Percentiles rank a stretch among this genome's conserved stretches.
Conservation (phyloP, 2,797 vertebrate genomes). For the Anabacerthia variegaticeps region DNA sequence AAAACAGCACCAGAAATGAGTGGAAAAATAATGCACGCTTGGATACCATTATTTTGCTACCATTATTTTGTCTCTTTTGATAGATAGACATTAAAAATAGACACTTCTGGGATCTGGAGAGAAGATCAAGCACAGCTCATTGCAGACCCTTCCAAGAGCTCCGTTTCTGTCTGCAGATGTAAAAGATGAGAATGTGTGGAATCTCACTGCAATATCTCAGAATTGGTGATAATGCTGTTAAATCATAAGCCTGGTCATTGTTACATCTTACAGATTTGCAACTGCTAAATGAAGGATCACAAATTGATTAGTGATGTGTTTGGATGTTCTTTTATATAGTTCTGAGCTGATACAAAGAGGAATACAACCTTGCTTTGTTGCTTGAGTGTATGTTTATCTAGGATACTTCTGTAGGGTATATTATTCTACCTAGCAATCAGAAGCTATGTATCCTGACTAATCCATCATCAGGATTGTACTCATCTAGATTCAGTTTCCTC, state of each 20-base stretch:
- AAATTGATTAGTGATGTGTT: not conserved
- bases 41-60: not conserved
- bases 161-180: not conserved
- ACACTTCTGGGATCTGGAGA: not conserved
- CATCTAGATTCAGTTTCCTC: constrained; percentile 18
- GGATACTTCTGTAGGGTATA: not conserved
- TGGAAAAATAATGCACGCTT: not conserved
- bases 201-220: not conserved
- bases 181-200: not conserved
- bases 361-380: not conserved
- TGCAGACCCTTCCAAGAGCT: not conserved
- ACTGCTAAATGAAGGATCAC: not conserved
- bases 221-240: not conserved
- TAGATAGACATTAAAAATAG: not conserved
- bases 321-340: not conserved
- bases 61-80: not conserved
- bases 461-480: not conserved
- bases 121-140: not conserved
- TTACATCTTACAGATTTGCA: not conserved
- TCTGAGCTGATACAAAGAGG: not conserved
- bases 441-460: not conserved
- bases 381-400: not conserved
- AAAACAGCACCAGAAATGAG: not conserved
- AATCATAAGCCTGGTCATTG: not conserved
- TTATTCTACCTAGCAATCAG: not conserved